Conservation (phyloP, 2,797 vertebrate genomes). For the Lepilemur ruficaudatus region DNA sequence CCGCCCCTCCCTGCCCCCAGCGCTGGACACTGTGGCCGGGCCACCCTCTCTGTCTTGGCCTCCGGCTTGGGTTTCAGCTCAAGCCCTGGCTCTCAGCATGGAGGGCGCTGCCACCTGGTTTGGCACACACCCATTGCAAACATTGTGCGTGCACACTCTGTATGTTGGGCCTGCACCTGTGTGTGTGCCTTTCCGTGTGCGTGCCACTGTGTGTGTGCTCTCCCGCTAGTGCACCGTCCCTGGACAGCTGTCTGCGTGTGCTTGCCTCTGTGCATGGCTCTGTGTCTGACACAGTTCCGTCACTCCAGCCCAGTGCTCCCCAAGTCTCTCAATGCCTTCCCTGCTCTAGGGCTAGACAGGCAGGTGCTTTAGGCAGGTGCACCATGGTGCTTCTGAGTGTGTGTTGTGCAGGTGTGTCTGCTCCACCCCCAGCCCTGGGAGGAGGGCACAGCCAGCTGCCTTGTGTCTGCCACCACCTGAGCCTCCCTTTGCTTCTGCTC, state of each 20-base stretch:
- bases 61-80: neutral
- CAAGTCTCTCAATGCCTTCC: no score
- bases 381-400: neutral
- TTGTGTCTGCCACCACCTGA: neutral
- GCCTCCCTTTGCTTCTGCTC: neutral
- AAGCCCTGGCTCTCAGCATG: rapidly evolving
- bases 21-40: neutral
- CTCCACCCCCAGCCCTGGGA: neutral
- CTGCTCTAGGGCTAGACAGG: neutral
- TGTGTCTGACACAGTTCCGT: neutral
- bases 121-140: neutral
- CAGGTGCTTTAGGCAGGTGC: no score
- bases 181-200: rapidly evolving
- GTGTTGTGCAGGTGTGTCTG: neutral
- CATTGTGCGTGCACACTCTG: rapidly evolving
- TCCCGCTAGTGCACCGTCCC: neutral
- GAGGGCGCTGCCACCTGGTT: neutral
- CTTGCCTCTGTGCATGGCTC: neutral
- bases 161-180: rapidly evolving
- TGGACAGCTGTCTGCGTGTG: neutral
- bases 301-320: no score
- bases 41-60: neutral
- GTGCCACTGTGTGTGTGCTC: no score
- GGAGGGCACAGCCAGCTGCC: rapidly evolving
- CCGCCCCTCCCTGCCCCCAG: neutral